Evolutionary conservation across 1,140 invertebrate species (phyloP), one percentile per base, ranked within the genome.

Genomic region (Danaus melanippus): DNA sequence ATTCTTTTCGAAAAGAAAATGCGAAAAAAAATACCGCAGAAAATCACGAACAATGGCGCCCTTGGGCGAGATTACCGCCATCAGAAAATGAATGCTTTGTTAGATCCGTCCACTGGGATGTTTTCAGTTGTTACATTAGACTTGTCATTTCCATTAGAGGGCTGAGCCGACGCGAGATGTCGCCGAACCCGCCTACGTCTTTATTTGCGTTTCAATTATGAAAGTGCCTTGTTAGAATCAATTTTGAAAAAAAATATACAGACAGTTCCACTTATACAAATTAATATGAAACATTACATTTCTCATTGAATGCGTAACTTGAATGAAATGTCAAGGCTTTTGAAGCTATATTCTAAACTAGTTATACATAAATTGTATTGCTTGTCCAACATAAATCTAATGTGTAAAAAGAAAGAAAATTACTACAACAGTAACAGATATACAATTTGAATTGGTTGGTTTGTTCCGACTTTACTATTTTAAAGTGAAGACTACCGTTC

Each of bases 11-110:
- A 71, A 68, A 74, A 77, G 76, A 76, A 80, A 81, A 84, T 79
- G 72, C 66, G 73, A 76, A 70, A 80, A 82, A 69, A 15, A 15
- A 15, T 15, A 59, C 56, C 64, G 69, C 50, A 82, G 74, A 76
- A 85, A 80, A 82, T 76, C 68, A 79, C 69, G 82, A 85, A 83
- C 82, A 85, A 84, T 82, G 71, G 70, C 74, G 79, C 80, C 83
- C 83, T 78, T 78, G 76, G 80, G 74, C 76, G 80, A 79, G 79
- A 84, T 82, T 83, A 80, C 80, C 83, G 80, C 83, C 82, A 82
- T 84, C 83, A 76, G 79, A 77, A 84, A 84, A 86, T 84, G 83
- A 84, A 83, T 71, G 83, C 80, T 86, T 86, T 84, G 83, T 86
- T 84, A 79, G 68, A 73, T 79, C 67, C 76, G 75, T 76, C 78